A percentile compares a stretch with the other conserved stretches of the same genome.
Evolutionary conservation across 1,140 invertebrate species (phyloP).

Genomic region (Eumeta japonica): DNA sequence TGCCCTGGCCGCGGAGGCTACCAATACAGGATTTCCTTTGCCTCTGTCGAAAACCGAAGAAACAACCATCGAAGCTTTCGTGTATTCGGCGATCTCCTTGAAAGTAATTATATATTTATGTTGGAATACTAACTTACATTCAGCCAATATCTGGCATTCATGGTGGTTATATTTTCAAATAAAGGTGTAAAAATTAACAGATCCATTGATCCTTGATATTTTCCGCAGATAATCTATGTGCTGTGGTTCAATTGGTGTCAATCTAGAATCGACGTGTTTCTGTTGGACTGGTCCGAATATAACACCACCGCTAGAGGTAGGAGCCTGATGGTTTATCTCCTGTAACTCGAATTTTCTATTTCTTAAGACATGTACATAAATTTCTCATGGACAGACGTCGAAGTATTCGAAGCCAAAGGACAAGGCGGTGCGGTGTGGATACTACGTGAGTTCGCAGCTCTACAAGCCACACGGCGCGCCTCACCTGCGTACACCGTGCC

Average conservation of each 20-base stretch:
- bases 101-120: constrained; percentile 30
- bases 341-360: no score
- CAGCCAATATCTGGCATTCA: no score
- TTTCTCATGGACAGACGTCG: no score
- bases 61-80: constrained; percentile 19
- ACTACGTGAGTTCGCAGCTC: constrained; percentile 25
- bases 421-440: constrained; percentile 17
- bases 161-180: no score
- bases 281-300: constrained; percentile 40
- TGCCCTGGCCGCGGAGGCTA: constrained; percentile 32
- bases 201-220: constrained; percentile 7
- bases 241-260: constrained; percentile 34
- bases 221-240: constrained; percentile 28
- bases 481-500: constrained; percentile 21
- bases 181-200: no score
- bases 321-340: no score
- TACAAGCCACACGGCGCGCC: constrained; percentile 28
- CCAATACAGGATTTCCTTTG: constrained; percentile 28
- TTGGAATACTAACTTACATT: no score
- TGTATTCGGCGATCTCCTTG: constrained; percentile 24
- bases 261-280: constrained; percentile 30
- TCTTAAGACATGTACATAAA: no score
- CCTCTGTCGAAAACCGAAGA: constrained; percentile 30
- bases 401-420: no score
- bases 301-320: constrained; percentile 27